Evolutionary conservation across 1,140 invertebrate genomes (phyloP), one percentile per base, ranked within the genome.

Genomic region (Bombus impatiens): DNA sequence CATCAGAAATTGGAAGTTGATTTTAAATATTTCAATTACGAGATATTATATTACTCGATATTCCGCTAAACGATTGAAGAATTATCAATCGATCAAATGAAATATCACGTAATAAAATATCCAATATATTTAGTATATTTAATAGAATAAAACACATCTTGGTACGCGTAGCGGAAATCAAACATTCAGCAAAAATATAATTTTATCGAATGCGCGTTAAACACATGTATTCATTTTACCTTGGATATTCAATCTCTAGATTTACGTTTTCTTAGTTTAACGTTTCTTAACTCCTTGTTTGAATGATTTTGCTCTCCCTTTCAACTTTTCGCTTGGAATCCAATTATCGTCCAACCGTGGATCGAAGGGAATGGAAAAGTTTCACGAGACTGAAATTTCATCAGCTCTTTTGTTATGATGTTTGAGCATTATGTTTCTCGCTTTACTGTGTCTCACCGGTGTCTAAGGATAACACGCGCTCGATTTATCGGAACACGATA

Each of bases 401-500:
- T 44, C 59, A n/a, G n/a, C n/a, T 53, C 59, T 76, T 86, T 75
- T 75, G 75, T 79, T 87, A 85, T 57, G 71, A 87, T 57, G 62
- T 84, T 80, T 74, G 77, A 53, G 65, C 81, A 84, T 81, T 82
- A 89, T 86, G 74, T 87, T 86, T 89, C 81, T 82, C 88, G 84
- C 88, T 89, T 86, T 89, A 57, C 76, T 35, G 53, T 74, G 68
- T 90, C 89, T 80, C 78, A 74, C 82, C 86, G 68, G 53, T 74
- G 88, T 91, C 90, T 88, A 88, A 91, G 82, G 90, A 88, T 91
- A 90, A 88, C 89, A 84, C 81, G 84, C 74, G 87, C 82, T 81
- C 90, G 90, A 91, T 91, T 88, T 91, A 91, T 91, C 89, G 89
- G 78, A 80, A 86, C 87, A 82, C 89, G 90, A 91, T 91, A 91